Base-by-base conservation (phyloP, 2,888 invertebrate genomes). In the Microplitis deprimator region DNA sequence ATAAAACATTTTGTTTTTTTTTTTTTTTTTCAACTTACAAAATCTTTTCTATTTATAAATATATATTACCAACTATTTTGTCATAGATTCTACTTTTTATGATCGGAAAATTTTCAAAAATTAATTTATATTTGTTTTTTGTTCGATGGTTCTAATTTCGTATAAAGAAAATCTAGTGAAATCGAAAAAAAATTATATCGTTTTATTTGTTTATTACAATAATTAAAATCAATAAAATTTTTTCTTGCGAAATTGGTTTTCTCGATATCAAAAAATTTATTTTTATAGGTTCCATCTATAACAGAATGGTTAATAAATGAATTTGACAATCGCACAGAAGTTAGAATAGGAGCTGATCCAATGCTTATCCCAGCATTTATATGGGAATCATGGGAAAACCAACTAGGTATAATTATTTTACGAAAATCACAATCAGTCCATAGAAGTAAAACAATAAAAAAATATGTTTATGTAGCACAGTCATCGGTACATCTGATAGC, bases 331-430 rank as follows among this genome's bases (percentile, higher is more conserved):
- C 89, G 89, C 60, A 80, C 89, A 5, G 91, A 91, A 16, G 92
- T 92, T 10, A 91, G 94, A 59, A 92, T 96, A 6, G 96, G 96
- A 0, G 94, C 93, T 4, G 95, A 96, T 90, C 94, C 96, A 0
- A 93, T 93, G 79, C 90, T 95, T 38, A 92, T 95, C 7, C 93
- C 96, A 0, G 93, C 94, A 60, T 90, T 90, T 16, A 91, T 92
- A 73, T 96, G 96, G 96, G 91, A 92, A 59, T 85, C 87, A n/a
- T 92, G 95, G 87, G 91, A 92, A 74, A 83, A 90, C 0, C 91
- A 92, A 70, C 88, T 96, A 77, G 85, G 89, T 89, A 82, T 83
- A 65, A 74, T 78, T 16, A 86, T 4, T 78, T 90, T 0, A 82
- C 81, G 60, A 80, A 90, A 50, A 85, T 84, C 1, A 87, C 20